Evolutionary conservation across 2,797 vertebrate genomes (phyloP).

Genomic region (Crax fasciolata): DNA sequence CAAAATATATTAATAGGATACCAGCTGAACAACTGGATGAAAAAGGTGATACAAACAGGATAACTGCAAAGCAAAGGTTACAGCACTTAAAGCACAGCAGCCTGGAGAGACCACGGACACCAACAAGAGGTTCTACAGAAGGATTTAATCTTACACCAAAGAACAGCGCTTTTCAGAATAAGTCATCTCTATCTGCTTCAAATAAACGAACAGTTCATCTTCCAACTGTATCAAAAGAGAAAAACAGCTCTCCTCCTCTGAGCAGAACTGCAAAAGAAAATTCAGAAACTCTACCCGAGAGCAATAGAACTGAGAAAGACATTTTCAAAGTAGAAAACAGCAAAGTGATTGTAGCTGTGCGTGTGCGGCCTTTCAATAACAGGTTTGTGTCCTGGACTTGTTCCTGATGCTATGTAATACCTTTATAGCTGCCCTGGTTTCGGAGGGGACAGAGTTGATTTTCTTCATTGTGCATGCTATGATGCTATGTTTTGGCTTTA

Average conservation of each 20-base stretch:
- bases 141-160: conserved; percentile 32
- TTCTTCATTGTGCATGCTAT: background rate
- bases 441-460: background rate
- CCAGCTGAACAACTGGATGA: conserved; percentile 77
- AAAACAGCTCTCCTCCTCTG: background rate
- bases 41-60: conserved; percentile 76
- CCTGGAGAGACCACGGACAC: conserved; percentile 78
- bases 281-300: background rate
- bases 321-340: conserved; percentile 88
- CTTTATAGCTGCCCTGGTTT: background rate
- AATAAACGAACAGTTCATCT: background rate
- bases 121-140: conserved; percentile 43
- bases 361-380: conserved; percentile 90
- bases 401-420: background rate
- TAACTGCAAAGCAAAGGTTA: conserved; percentile 69
- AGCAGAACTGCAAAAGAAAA: conserved; percentile 41
- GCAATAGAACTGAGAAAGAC: conserved; percentile 31
- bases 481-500: background rate
- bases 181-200: background rate
- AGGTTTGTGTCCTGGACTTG: conserved; percentile 82
- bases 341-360: conserved; percentile 93
- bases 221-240: conserved; percentile 2
- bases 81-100: conserved; percentile 72
- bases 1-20: conserved; percentile 76
- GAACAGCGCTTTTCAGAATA: conserved; percentile 19